Conservation (phyloP, 1,140 invertebrate genomes). For the Melitaea cinxia region DNA sequence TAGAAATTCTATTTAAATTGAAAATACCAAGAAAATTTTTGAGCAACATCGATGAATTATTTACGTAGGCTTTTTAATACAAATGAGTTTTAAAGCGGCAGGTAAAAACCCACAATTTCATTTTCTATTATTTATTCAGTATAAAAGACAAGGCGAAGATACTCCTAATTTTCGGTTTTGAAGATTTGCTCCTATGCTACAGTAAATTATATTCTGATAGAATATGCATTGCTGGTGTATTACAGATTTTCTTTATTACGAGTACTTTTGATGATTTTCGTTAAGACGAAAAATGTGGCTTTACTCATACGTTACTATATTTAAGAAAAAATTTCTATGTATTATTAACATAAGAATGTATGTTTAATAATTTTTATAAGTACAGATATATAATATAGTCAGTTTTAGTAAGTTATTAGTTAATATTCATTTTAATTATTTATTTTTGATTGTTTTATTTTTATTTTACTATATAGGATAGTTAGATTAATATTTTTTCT, state of each 20-base stretch:
- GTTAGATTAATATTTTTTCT: no score
- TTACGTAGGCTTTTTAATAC: neutral
- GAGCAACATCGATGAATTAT: neutral
- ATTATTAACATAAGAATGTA: no score
- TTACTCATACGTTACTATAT: no score
- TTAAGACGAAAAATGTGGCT: no score
- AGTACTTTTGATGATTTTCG: no score
- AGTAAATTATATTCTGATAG: neutral
- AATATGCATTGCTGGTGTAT: neutral
- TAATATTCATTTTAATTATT: no score
- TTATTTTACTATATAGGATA: no score
- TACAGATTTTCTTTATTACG: neutral
- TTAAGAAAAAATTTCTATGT: no score
- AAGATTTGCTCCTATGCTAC: neutral
- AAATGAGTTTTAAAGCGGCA: neutral
- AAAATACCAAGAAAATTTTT: neutral
- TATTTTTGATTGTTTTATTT: no score
- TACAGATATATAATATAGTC: no score
- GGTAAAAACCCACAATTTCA: slow-evolving; percentile 7
- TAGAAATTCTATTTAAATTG: neutral
- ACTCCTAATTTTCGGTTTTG: neutral
- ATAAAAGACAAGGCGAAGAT: neutral
- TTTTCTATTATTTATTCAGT: slow-evolving; percentile 19
- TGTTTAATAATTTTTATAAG: no score
- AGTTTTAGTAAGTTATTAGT: no score